These are phyloP conservation scores for Tachycineta bicolor DNA, from an alignment of 2,113 vertebrate species.

Conservation along the genomic window DNA sequence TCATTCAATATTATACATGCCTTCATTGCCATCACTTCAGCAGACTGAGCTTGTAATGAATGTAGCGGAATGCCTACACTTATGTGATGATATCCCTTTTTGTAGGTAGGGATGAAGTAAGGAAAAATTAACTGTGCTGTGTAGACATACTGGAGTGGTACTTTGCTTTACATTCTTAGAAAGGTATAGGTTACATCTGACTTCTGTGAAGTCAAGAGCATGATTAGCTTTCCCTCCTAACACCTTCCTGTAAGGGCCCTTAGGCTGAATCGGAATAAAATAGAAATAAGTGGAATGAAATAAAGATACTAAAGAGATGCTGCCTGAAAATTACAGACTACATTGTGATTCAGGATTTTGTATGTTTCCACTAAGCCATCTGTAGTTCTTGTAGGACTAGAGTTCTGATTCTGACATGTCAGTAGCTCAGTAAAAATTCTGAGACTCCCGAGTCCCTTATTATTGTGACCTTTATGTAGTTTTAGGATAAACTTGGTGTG, in stretches of 20 bases:
- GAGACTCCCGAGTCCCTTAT: not conserved
- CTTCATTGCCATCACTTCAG: not conserved
- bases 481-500: not conserved
- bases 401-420: not conserved
- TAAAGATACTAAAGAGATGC: not conserved
- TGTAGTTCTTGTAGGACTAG: not conserved
- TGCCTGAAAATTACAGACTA: not conserved
- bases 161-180: constrained; percentile 38
- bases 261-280: not conserved
- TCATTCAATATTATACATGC: not conserved
- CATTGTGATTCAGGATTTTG: not conserved
- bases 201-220: constrained; percentile 13
- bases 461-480: not conserved
- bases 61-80: not conserved
- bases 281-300: not conserved
- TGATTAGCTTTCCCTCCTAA: constrained; percentile 43
- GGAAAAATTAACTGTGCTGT: not conserved
- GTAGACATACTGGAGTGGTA: not conserved
- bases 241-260: not conserved
- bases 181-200: constrained; percentile 16
- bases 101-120: not conserved
- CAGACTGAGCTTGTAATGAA: not conserved
- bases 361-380: not conserved
- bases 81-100: not conserved
- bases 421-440: not conserved